Evolutionary conservation across 23 tunicate species (phyloP), one percentile per base, ranked within the genome.

Genomic region (Ascidia mentula): DNA sequence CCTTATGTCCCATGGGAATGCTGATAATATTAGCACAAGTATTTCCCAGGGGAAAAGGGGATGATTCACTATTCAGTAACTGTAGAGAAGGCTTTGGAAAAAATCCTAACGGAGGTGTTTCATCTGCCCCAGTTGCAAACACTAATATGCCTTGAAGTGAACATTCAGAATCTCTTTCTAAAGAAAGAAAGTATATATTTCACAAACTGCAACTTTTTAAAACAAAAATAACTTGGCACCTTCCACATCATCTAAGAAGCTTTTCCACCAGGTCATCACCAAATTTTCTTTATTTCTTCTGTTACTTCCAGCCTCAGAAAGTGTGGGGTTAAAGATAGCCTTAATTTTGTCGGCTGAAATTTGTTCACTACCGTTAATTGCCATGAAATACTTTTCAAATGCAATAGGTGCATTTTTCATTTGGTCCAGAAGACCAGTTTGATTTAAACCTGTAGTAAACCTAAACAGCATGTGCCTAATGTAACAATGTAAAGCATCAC

Each of bases 41-140:
- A 32, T 79, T 79, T 32, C 73, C 82, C 36, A 70, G 36, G 22
- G 82, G 82, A 46, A 46, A 79, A 18, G 22, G 30, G 5, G 73
- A 38, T 18, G n/a, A n/a, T n/a, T n/a, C n/a, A n/a, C n/a, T 34
- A 5, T 60, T 36, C 9, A 45, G 20, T 26, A 79, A 79, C 36
- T 79, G 24, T 13, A 79, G 26, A 0, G 61, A 38, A 18, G 82
- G 73, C 6, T 73, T 30, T 31, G 82, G 82, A 32, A 3, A 45
- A 79, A 79, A 79, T 6, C 82, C 82, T 2, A 79, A 34, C 4
- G 82, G 82, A 24, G 82, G 82, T 18, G 60, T 33, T 32, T 70
- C 31, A 79, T 79, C 82, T 37, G 82, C 82, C 9, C 82, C 82
- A 61, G 73, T 79, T 9, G 82, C 82, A 79, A 79, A 79, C 22